Base-by-base conservation (phyloP, 1,140 invertebrate species). In the Pseudomyrmex gracilis region DNA sequence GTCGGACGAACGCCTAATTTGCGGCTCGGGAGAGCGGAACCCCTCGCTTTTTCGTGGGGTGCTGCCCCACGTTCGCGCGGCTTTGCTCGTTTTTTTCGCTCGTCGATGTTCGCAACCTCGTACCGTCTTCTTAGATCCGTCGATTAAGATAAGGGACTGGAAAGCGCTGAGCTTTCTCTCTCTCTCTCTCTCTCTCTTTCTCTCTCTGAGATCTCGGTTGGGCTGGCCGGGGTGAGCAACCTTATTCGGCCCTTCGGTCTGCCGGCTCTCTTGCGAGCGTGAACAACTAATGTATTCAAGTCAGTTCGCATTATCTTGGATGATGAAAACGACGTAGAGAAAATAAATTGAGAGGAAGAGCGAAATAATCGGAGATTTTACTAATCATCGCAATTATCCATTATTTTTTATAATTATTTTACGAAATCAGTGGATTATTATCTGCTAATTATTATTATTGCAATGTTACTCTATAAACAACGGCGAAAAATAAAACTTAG, bases 221-320 rank as follows among this genome's bases (percentile, higher is more conserved):
- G 57, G 9, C 71, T 61, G 57, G 12, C 55, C 51, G 83, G 86
- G 83, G 85, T 85, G 85, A 91, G 83, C 45, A 83, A 87, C 88
- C 89, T 89, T 87, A 82, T 88, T 91, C 89, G 89, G 85, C 74
- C 74, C 22, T 64, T 47, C 58, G 15, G 47, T 67, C 43, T 22
- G 68, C 66, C 45, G 70, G 7, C 55, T 15, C 20, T 15, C 15
- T 49, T 43, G 47, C 12, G 43, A 55, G 61, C 10, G 45, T 47
- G 24, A 84, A 20, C 9, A 15, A 8, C 70, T 64, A 68, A 74
- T 77, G 20, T 71, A 60, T 67, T 60, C 34, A 7, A 64, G 61
- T 20, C 24, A 58, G 47, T 64, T 24, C 64, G n/a, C 58, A 51
- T 55, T 60, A 68, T 15, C 13, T 47, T 10, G 63, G 47, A 73